phyloP scores from a whole-genome alignment of 2,797 vertebrate genomes.

The Danionella dracula region DNA sequence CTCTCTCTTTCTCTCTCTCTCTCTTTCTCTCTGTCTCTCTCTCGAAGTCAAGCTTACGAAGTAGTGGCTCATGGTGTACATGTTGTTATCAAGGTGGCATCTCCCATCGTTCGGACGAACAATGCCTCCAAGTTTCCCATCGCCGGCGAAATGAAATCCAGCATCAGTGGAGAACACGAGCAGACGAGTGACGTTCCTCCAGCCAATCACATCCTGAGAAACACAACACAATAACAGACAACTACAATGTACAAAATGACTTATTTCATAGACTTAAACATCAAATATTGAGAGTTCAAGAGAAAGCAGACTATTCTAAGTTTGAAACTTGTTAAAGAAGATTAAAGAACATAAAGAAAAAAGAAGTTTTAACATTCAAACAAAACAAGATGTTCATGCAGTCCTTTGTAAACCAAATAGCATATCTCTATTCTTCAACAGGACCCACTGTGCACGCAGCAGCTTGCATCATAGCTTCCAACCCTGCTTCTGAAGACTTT shows the following conservation, averaged over 20 bases:
- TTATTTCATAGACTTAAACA: too few species aligned
- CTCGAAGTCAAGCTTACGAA: conserved; percentile 67
- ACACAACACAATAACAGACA: neutral
- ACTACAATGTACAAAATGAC: too few species aligned
- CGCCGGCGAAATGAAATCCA: conserved; percentile 93
- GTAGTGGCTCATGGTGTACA: conserved; percentile 94
- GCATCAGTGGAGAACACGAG: conserved; percentile 95
- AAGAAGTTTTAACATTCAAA: too few species aligned
- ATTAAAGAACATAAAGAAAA: too few species aligned
- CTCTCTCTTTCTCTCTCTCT: neutral
- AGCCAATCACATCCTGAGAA: conserved; percentile 22
- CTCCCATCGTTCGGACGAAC: conserved; percentile 92
- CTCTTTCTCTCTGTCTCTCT: neutral
- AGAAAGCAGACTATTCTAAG: too few species aligned
- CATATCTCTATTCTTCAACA: neutral
- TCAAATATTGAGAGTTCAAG: too few species aligned
- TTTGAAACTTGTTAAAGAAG: too few species aligned
- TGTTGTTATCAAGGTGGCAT: conserved; percentile 85
- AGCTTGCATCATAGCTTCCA: conserved; percentile 97
- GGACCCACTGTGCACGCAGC: conserved; percentile 86
- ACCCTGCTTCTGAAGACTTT: conserved; percentile 96
- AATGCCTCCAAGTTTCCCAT: conserved; percentile 93
- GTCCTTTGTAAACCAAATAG: neutral
- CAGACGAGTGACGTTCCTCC: conserved; percentile 90
- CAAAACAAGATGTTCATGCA: neutral